Conservation (phyloP, 2,113 vertebrate species). For the Myotis lucifugus region DNA sequence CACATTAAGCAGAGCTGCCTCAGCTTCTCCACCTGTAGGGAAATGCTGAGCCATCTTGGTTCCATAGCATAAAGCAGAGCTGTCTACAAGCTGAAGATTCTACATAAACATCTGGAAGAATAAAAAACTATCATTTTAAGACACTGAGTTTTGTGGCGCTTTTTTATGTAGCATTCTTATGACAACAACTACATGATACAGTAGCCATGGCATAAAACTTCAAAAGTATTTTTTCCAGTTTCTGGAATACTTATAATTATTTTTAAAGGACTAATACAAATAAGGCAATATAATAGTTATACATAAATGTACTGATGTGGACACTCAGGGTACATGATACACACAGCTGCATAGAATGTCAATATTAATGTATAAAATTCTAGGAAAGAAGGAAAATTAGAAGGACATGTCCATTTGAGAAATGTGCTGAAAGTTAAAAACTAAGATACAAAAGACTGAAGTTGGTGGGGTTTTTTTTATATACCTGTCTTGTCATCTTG, state of each 20-base stretch:
- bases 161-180: not conserved
- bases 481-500: too few species aligned
- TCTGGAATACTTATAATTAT: not conserved
- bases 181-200: not conserved
- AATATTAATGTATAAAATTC: constrained; percentile 73
- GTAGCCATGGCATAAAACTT: not conserved
- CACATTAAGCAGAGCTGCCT: not conserved
- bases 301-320: not conserved
- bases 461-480: not conserved
- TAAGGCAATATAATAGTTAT: not conserved
- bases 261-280: not conserved
- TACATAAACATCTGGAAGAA: not conserved
- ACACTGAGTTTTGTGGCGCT: too few species aligned
- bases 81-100: not conserved
- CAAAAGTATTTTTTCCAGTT: not conserved
- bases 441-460: constrained; percentile 33
- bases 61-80: not conserved
- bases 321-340: constrained; percentile 57
- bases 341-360: not conserved
- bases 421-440: constrained; percentile 73
- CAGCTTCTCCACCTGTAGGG: not conserved
- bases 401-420: constrained; percentile 63
- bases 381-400: constrained; percentile 65
- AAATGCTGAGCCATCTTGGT: not conserved
- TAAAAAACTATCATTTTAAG: not conserved